A percentile compares a stretch with the other conserved stretches of the same genome.
These are phyloP conservation scores for Trachelus troglodyta DNA, from an alignment of 2,888 invertebrate species.

Conservation along the genomic window DNA sequence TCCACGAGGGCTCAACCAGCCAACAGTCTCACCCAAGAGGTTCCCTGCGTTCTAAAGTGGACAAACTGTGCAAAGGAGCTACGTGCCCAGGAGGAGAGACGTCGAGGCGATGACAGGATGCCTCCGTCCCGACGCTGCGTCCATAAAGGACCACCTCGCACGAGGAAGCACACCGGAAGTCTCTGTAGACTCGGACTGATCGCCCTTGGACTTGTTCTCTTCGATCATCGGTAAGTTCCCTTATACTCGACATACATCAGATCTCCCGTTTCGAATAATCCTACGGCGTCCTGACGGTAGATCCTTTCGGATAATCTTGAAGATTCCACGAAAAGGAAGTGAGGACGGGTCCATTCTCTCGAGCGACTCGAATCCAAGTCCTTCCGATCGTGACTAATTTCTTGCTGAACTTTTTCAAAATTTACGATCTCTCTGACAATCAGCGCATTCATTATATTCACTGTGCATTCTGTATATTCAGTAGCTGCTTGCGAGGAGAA, in stretches of 20 bases:
- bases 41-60: conserved; percentile 40
- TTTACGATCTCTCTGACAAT: conserved; percentile 27
- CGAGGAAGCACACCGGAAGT: conserved; percentile 44
- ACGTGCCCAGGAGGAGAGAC: conserved; percentile 5
- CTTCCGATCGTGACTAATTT: conserved; percentile 34
- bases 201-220: conserved; percentile 33
- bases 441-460: background rate
- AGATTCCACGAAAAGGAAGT: background rate
- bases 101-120: conserved; percentile 64
- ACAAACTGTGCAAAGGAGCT: conserved; percentile 40
- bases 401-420: conserved; percentile 25
- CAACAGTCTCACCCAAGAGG: background rate
- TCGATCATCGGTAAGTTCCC: conserved; percentile 55
- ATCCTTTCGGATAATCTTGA: background rate
- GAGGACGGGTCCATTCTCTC: background rate
- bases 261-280: background rate
- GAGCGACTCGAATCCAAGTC: background rate
- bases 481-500: conserved; percentile 35
- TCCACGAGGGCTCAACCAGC: background rate
- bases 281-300: background rate
- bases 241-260: background rate
- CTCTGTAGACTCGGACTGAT: conserved; percentile 21
- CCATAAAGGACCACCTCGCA: conserved; percentile 52
- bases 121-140: conserved; percentile 57
- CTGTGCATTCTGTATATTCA: background rate